These are phyloP conservation scores for Coenonympha glycerion DNA, from an alignment of 2,888 invertebrate species.

Conservation along the genomic window DNA sequence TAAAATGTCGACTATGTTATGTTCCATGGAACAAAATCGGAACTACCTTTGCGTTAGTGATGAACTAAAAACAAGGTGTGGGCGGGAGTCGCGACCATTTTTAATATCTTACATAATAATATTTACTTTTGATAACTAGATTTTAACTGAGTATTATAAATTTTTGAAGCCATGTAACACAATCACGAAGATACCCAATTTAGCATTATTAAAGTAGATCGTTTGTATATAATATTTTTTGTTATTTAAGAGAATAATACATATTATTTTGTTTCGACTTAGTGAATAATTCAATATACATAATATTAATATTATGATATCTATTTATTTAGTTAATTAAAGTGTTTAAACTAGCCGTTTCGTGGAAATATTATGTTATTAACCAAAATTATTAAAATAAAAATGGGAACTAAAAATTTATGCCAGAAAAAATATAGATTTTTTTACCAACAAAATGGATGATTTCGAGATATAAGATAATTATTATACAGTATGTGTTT, in stretches of 20 bases:
- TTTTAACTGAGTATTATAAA: too few species aligned
- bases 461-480: not conserved
- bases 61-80: too few species aligned
- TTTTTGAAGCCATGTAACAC: too few species aligned
- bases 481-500: not conserved
- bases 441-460: not conserved
- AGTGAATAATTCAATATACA: slow-evolving; percentile 58
- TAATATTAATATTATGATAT: slow-evolving; percentile 45
- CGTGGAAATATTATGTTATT: not conserved
- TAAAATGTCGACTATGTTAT: too few species aligned
- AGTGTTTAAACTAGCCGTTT: slow-evolving; percentile 21
- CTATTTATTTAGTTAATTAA: slow-evolving; percentile 69
- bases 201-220: slow-evolving; percentile 2
- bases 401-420: not conserved
- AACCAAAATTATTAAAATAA: not conserved
- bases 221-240: slow-evolving; percentile 21
- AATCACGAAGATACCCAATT: not conserved
- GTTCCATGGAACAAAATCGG: too few species aligned
- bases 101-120: too few species aligned
- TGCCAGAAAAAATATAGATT: not conserved
- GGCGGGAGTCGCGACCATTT: too few species aligned
- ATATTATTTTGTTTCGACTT: slow-evolving; percentile 49
- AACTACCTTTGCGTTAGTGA: too few species aligned
- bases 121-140: too few species aligned
- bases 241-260: slow-evolving; percentile 44